Conservation (phyloP, 30 jellyfish, hydroid and myxozoan species). For the Pseudorhiza aurosa region DNA sequence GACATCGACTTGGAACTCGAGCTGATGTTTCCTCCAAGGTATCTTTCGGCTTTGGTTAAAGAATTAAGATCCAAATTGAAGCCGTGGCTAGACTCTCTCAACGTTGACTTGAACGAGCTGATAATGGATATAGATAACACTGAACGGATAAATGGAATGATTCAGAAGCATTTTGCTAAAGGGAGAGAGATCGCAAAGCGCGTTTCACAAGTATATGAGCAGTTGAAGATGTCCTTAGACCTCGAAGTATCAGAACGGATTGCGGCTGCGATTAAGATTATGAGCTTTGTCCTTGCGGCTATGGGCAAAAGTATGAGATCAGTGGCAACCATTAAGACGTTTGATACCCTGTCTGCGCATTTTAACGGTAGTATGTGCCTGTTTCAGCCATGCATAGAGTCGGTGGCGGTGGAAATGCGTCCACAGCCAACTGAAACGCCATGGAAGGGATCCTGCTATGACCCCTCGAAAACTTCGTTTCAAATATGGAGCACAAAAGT, state of each 20-base stretch:
- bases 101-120: conserved; percentile 41
- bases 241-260: conserved; percentile 19
- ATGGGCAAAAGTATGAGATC: conserved; percentile 35
- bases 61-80: not conserved
- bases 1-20: conserved; percentile 62
- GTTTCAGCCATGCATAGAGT: conserved; percentile 75
- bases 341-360: conserved; percentile 45
- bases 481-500: conserved; percentile 90
- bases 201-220: not conserved
- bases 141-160: conserved; percentile 17
- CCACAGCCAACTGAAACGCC: conserved; percentile 67
- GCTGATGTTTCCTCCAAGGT: conserved; percentile 5
- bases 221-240: conserved; percentile 1
- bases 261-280: conserved; percentile 10
- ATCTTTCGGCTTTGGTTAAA: conserved; percentile 2
- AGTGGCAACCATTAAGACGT: conserved; percentile 17
- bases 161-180: conserved; percentile 47
- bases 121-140: conserved; percentile 40
- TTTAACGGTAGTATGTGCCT: conserved; percentile 82
- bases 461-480: conserved; percentile 74
- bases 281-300: conserved; percentile 40
- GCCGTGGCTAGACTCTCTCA: conserved; percentile 56
- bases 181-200: conserved; percentile 19
- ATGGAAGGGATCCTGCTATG: conserved; percentile 74
- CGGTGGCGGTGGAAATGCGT: conserved; percentile 28